A percentile compares a stretch with the other conserved stretches of the same genome.
Evolutionary conservation across 2,797 vertebrate species (phyloP).

Genomic region (Brotogeris chrysoptera): DNA sequence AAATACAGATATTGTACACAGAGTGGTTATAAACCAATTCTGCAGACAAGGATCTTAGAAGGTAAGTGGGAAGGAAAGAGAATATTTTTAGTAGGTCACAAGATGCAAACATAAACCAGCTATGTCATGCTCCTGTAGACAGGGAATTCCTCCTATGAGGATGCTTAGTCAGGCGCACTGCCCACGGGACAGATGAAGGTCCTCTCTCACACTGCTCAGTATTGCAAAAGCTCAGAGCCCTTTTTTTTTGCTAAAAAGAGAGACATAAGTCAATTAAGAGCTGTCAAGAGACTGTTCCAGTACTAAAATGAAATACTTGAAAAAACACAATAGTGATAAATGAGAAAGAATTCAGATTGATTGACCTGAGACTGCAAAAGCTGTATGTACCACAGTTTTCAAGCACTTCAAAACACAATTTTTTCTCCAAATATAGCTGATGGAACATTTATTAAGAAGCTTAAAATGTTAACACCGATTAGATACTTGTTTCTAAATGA

Average conservation of each 20-base stretch:
- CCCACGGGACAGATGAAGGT: neutral
- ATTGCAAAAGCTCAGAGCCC: neutral
- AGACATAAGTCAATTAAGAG: neutral
- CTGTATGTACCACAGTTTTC: neutral
- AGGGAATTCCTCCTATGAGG: conserved; percentile 32
- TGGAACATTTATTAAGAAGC: neutral
- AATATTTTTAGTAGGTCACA: conserved; percentile 39
- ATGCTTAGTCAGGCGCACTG: neutral
- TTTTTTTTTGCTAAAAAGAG: neutral
- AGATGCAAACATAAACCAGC: conserved; percentile 25
- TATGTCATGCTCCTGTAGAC: neutral
- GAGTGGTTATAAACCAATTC: neutral
- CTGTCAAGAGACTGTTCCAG: neutral
- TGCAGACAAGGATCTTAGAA: neutral
- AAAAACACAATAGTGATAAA: neutral
- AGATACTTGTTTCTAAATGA: neutral
- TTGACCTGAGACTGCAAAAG: neutral
- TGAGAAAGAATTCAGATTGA: neutral
- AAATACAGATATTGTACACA: neutral
- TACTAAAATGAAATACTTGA: neutral
- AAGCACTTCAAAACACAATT: neutral
- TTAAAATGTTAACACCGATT: neutral
- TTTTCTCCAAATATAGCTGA: neutral
- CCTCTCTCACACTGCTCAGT: neutral
- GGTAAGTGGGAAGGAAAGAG: neutral